phyloP scores from a whole-genome alignment of 2,797 vertebrate species.

The Sebastes matsubarae region DNA sequence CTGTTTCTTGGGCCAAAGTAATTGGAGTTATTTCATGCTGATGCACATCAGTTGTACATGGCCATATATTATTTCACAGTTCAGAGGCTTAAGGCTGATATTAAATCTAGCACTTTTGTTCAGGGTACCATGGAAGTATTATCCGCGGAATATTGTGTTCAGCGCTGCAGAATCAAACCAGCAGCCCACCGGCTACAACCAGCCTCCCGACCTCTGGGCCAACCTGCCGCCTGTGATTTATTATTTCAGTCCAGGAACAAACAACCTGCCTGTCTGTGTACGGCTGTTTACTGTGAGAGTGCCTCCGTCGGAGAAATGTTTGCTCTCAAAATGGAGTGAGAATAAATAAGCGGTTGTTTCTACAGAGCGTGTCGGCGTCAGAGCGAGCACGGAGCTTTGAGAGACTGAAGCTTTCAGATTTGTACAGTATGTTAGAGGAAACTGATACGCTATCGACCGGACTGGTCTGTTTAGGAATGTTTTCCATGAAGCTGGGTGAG shows the following conservation, averaged over 20 bases:
- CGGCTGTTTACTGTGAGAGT: conserved; percentile 57
- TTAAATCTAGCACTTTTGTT: conserved; percentile 14
- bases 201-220: conserved; percentile 34
- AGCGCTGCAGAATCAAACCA: conserved; percentile 30
- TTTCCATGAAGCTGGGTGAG: conserved; percentile 44
- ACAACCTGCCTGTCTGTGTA: conserved; percentile 47
- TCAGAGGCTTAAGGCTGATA: conserved; percentile 2
- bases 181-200: conserved; percentile 12
- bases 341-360: conserved; percentile 57
- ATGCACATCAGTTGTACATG: conserved; percentile 7
- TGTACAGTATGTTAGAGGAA: conserved; percentile 16
- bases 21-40: conserved; percentile 18
- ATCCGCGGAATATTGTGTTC: conserved; percentile 10
- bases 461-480: conserved; percentile 50
- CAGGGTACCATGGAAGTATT: not conserved
- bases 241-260: conserved; percentile 56
- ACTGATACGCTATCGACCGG: conserved; percentile 44
- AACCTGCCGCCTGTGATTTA: conserved; percentile 59
- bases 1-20: conserved; percentile 19
- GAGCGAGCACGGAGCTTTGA: not conserved
- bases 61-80: conserved; percentile 29
- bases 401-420: conserved; percentile 1
- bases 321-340: conserved; percentile 51
- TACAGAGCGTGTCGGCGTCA: conserved; percentile 7
- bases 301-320: conserved; percentile 46